Base-by-base conservation (phyloP, 2,888 invertebrate species). In the Calameuta pallipes region DNA sequence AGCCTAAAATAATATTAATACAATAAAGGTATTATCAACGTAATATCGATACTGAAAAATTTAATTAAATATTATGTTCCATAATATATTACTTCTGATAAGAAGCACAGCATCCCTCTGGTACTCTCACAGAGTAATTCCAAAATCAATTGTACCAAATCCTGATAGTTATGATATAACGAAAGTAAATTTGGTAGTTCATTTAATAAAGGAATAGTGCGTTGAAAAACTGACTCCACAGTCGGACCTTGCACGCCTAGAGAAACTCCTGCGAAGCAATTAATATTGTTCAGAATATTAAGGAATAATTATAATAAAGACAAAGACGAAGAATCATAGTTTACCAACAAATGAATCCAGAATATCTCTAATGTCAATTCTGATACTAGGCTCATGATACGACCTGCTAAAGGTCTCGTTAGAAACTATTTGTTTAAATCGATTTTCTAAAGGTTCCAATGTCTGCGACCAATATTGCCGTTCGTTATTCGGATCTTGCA, bases 161-260 rank as follows among this genome's bases (percentile, higher is more conserved):
- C 94, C 78, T 95, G 95, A 90, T 96, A 96, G 91, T 96, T 96
- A 91, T 96, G 95, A 89, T 96, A 97, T 56, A 95, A 90, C 80
- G 93, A 95, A 78, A 97, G 90, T 74, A 97, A 93, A n/a, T 93
- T 94, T 1, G 96, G 94, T 82, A 96, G 91, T 89, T 95, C 95
- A 34, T 93, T 93, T 84, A 97, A 90, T 69, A 96, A 93, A 11
- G 94, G 94, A 74, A 93, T 92, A 15, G 95, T 90, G 89, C 95
- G 93, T 86, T 94, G 93, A 89, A 94, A 95, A 69, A 94, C 89
- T 76, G 92, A 86, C 79, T 91, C 89, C 1, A 92, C 93, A 1
- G 93, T 93, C 9, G 91, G 84, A 75, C 92, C 91, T 81, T 93
- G 92, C 4, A 93, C 92, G 0, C 96, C 96, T 87, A 95, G 94